Evolutionary conservation across 2,797 vertebrate genomes (phyloP), one percentile per base, ranked within the genome.

Genomic region (Mico argentatus): DNA sequence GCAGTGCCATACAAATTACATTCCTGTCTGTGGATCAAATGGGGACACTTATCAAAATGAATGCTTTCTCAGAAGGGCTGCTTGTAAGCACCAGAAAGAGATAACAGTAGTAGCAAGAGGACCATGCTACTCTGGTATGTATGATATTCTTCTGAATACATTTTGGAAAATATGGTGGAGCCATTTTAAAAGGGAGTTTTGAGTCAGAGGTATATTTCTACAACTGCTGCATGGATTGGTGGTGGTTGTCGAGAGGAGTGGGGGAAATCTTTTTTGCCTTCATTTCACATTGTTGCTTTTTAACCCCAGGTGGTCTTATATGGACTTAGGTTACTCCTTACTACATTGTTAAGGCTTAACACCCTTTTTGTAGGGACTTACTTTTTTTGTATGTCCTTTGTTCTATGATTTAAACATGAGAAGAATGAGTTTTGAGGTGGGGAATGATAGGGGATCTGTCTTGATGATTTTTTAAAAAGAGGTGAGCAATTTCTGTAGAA

Each of bases 21-120:
- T 99, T 98, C 99, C 99, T 0, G 99, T 99, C 98, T 99, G 99
- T 98, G 99, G 99, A 95, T 99, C 99, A 87, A 99, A 99, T 95
- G 99, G 99, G 96, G 99, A 99, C 99, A 99, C 99, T 93, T 99
- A 99, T 98, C 99, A 99, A 99, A 99, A 99, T 82, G 99, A 99
- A 97, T 99, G 99, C 98, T 99, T 99, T 98, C 98, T 99, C 98
- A 99, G 99, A 96, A 99, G 99, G 98, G 99, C 99, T 91, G 99
- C 99, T 98, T 99, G 99, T 99, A 99, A 99, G 95, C 99, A 99
- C 98, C 99, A 99, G 98, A 99, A 99, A 89, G 99, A 99, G 97
- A 99, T 99, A 99, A 99, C 99, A 61, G 98, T 99, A 75, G 99
- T 99, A 92, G 98, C 99, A 1, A 99, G 99, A 94, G 99, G 99